Evolutionary conservation across 2,888 invertebrate species (phyloP), one percentile per base, ranked within the genome.

Genomic region (Sinohyriopsis cumingii): DNA sequence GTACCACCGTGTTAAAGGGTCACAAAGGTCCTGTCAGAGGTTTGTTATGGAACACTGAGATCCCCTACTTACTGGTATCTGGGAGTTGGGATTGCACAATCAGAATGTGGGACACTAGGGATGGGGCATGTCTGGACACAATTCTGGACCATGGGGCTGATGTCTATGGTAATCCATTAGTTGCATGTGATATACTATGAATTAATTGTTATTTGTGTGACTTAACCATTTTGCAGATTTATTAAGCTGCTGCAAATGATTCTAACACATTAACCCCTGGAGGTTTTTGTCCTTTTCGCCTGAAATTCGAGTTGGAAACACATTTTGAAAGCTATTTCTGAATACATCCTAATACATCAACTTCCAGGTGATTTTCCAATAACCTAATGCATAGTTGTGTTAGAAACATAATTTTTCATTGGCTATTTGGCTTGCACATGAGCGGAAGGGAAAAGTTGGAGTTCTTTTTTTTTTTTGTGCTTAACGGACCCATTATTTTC

Each of bases 11-110:
- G 5, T 81, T 91, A n/a, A 78, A 77, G 45, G 91, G 90, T 19
- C 91, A 91, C 79, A 85, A 83, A 7, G 88, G 83, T 55, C 88
- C 89, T 25, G 88, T 91, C 3, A 82, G 91, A 63, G 91, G 90
- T 33, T 76, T 91, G 12, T 73, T 88, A 20, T 91, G 91, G 91
- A 89, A 87, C 80, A 84, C 88, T 6, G 91, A 91, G 79, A 77
- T 91, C 24, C 89, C 91, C 6, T 89, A 89, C 77, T 78, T 91
- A 45, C 80, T 91, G 54, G 79, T 89, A 55, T 90, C 90, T 2
- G 91, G 91, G 45, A 88, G 89, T 77, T 91, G 91, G 91, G 91
- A 91, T 77, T 84, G 81, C 65, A 86, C 87, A 6, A 89, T 91
- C 24, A 80, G 89, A 20, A 84, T 91, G 55, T 91, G 91, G 91